Base-by-base conservation (phyloP, 2,888 invertebrate species). In the Drosophila gaucha region DNA sequence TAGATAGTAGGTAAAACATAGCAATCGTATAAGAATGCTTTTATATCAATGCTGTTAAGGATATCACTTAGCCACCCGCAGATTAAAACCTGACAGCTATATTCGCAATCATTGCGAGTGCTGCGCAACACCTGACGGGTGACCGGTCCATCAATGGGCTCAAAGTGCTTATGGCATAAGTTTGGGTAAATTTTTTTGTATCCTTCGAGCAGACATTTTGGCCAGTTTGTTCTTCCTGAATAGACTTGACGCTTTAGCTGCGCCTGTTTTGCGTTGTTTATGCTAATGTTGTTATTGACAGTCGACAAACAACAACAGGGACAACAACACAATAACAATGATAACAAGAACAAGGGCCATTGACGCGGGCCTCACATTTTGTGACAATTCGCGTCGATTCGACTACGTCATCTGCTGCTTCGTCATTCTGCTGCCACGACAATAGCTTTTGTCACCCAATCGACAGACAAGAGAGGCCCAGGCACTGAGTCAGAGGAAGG, bases 321-420 rank as follows among this genome's bases (percentile, higher is more conserved):
- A 30, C 18, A 28, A 24, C 18, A 1, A 16, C 26, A 31, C 64
- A 67, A 70, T 22, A 47, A 47, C 28, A 28, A 30, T 59, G 43
- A 58, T 62, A 49, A 55, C 59, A 41, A 35, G n/a, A 16, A 24
- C 20, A 43, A 47, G 51, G 47, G 52, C 58, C 33, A 49, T 65
- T 69, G 59, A 74, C 59, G 55, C 57, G 62, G 59, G 41, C 52
- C 67, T 70, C 68, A 77, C 77, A 80, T 66, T 79, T 80, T 68
- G 73, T 75, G 66, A 75, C 78, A 68, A 73, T 51, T 30, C 54
- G 50, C 58, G 52, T 57, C 28, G 50, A 33, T 56, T 38, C 20
- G 18, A 8, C 41, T n/a, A 31, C 46, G 52, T 52, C 35, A 30
- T 16, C 8, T 8, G 5, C n/a, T 26, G 22, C 18, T 12, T 9